Base-by-base conservation (phyloP, 2,888 invertebrate species). In the Oxycera nigricornis region DNA sequence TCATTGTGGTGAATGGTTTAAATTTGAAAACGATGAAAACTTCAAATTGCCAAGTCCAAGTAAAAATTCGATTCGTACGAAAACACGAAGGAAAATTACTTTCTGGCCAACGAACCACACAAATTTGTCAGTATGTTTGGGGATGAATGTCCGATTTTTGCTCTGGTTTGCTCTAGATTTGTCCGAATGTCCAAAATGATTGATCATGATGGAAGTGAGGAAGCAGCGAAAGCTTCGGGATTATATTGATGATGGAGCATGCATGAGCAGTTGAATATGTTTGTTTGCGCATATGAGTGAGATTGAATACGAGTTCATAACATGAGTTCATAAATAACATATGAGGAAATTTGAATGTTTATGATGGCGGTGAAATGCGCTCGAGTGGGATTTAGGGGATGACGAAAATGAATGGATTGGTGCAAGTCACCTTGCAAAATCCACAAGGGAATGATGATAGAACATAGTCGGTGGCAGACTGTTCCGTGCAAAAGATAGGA, bases 131-230 rank as follows among this genome's bases (percentile, higher is more conserved):
- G 39, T 26, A 41, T 24, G 22, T 35, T 41, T 30, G 61, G 39
- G 41, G 17, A 65, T 65, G 39, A n/a, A 9, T 35, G 35, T 22
- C 26, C n/a, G 6, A 41, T 41, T 22, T 39, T 39, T n/a, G n/a
- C n/a, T n/a, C n/a, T n/a, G n/a, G n/a, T n/a, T 22, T 24, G 41
- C n/a, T 39, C 65, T 65, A 65, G 39, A 65, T 65, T 65, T 65
- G 65, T 65, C 65, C 26, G 20, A 41, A 65, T 41, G 65, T 65
- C 65, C 24, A 41, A 41, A 39, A 41, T 65, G 65, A 65, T 65
- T 65, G 65, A 65, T 65, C 22, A 24, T 39, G 65, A 41, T 65
- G 39, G 65, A 65, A 65, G 39, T 35, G 65, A 22, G n/a, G 41
- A 65, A 17, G 31, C 17, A 55, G 31, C 31, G 61, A 31, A 61